Percentiles rank a stretch among this genome's conserved stretches.
Evolutionary conservation across 2,113 vertebrate species (phyloP).

Genomic region (Solea solea): DNA sequence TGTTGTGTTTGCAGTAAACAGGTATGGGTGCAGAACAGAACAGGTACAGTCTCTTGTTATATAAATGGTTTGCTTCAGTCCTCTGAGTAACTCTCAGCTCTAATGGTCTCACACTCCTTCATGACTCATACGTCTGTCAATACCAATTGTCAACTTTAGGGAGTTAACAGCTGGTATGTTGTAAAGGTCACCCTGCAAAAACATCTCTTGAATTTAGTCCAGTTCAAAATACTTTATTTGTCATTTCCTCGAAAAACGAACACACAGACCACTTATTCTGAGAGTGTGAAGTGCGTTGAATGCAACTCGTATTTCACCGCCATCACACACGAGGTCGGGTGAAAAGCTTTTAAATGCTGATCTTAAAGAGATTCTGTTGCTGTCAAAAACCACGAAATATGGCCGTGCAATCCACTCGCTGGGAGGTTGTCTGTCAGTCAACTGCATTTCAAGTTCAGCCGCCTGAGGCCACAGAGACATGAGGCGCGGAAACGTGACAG

Average conservation of each 20-base stretch:
- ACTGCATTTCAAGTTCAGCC: background rate
- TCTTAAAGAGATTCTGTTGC: too few relatives aligned
- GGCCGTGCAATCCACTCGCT: too few relatives aligned
- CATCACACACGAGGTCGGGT: background rate
- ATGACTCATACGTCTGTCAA: conserved; percentile 63
- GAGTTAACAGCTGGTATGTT: background rate
- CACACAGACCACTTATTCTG: background rate
- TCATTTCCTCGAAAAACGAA: too few relatives aligned
- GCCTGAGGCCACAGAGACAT: conserved; percentile 12
- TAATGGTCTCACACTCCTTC: conserved; percentile 25
- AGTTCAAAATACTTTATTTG: too few relatives aligned
- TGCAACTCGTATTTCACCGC: background rate
- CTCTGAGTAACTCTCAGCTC: conserved; percentile 27
- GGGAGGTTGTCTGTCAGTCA: conserved; percentile 25
- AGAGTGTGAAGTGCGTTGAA: background rate
- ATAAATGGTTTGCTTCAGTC: conserved; percentile 16
- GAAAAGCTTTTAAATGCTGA: background rate
- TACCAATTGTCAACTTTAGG: conserved; percentile 7
- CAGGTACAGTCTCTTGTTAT: background rate
- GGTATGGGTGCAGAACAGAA: conserved; percentile 5
- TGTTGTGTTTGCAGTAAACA: too few relatives aligned
- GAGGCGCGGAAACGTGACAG: conserved; percentile 14
- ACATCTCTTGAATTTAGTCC: too few relatives aligned
- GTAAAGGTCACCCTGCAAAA: conserved; percentile 2
- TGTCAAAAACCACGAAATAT: too few relatives aligned